phyloP scores from a whole-genome alignment of 2,113 vertebrate species.

The Cricetomys ansorgei region DNA sequence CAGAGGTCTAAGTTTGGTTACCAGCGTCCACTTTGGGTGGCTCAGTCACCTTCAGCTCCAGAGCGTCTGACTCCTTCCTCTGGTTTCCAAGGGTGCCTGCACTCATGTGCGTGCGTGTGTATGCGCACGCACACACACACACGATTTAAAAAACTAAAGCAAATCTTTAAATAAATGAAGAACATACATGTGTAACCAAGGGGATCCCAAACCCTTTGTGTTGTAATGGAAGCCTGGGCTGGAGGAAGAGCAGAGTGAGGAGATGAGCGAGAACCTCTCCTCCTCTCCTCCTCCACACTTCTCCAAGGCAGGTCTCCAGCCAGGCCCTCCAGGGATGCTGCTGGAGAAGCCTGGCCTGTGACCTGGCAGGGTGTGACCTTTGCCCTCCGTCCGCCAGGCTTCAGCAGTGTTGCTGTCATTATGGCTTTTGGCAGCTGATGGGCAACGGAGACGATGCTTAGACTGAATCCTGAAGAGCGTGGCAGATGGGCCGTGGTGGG shows the following conservation, averaged over 20 bases:
- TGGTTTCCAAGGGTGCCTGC: neutral
- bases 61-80: neutral
- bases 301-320: neutral
- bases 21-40: neutral
- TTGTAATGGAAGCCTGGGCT: neutral
- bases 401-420: neutral
- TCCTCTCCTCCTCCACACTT: neutral
- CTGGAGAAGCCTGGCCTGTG: neutral
- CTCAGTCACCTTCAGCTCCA: neutral
- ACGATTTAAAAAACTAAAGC: neutral
- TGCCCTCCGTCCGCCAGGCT: neutral
- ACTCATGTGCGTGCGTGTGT: too few relatives aligned
- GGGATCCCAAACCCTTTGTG: neutral
- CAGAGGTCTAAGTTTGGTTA: neutral
- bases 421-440: neutral
- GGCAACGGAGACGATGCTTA: neutral
- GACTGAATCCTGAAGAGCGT: neutral
- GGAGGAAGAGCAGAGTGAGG: neutral
- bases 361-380: neutral
- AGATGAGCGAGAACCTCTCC: rapidly evolving
- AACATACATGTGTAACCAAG: neutral
- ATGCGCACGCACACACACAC: neutral
- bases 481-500: neutral
- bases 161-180: neutral
- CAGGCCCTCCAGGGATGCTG: neutral